These are phyloP conservation scores for Platygyra sinensis DNA, from an alignment of 64 coral and sea anemone genomes.

Conservation along the genomic window DNA sequence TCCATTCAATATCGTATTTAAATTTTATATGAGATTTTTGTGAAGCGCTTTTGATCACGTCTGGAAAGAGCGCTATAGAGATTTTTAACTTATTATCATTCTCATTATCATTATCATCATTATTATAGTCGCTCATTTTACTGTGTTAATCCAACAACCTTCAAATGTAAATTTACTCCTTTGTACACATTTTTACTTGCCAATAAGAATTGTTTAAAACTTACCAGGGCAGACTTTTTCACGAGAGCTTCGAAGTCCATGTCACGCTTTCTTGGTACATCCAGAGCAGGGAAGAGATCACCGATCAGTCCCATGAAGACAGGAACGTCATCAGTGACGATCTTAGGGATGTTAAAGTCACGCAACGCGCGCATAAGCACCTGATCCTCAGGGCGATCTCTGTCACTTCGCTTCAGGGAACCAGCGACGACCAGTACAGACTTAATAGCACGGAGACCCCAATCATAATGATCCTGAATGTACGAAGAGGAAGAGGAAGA, in stretches of 20 bases:
- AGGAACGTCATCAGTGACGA: conserved; percentile 98
- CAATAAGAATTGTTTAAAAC: background rate
- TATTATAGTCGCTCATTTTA: too few species aligned
- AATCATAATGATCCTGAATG: conserved; percentile 97
- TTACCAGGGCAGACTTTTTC: conserved; percentile 87
- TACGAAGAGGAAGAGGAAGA: background rate
- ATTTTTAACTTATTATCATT: too few species aligned
- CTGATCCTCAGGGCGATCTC: conserved; percentile 93
- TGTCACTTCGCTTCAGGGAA: conserved; percentile 93
- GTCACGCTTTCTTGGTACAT: conserved; percentile 98
- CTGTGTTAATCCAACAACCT: too few species aligned
- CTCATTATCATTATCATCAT: too few species aligned
- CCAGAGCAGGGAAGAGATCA: conserved; percentile 95
- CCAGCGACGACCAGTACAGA: conserved; percentile 98
- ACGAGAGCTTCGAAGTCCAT: conserved; percentile 95
- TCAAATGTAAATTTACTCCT: too few species aligned
- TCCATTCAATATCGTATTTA: too few species aligned
- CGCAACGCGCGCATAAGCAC: conserved; percentile 98
- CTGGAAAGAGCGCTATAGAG: too few species aligned
- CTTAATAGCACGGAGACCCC: conserved; percentile 99
- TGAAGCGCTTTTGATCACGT: too few species aligned
- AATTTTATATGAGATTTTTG: too few species aligned
- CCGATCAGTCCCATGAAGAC: conserved; percentile 99
- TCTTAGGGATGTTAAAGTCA: conserved; percentile 99
- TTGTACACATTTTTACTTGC: too few species aligned